Conservation (phyloP, 2,797 vertebrate species). For the Lacerta bilineata region DNA sequence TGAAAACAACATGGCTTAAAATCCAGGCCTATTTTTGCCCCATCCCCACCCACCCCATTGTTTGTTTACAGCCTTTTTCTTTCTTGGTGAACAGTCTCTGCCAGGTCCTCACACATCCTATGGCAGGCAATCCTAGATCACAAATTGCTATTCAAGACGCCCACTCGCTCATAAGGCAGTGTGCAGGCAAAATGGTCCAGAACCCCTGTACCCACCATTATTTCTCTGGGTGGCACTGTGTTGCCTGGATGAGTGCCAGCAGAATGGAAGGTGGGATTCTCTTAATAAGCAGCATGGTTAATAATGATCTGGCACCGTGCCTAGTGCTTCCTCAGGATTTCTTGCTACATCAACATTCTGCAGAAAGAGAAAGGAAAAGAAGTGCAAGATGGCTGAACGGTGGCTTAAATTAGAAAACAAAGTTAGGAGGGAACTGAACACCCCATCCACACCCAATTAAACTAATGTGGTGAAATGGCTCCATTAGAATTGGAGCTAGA, state of each 20-base stretch:
- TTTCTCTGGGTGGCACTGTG: not conserved
- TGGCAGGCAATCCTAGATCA: not conserved
- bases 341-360: conserved; percentile 83
- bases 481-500: not conserved
- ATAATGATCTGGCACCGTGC: conserved; percentile 73
- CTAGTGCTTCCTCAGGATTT: conserved; percentile 83
- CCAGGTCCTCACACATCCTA: not conserved
- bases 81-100: not conserved
- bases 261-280: not conserved
- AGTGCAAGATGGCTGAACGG: not conserved
- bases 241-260: not conserved
- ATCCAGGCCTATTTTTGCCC: too few species aligned
- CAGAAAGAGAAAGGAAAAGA: conserved; percentile 31
- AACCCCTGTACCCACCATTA: not conserved
- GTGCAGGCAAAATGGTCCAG: too few species aligned
- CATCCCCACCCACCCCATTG: not conserved
- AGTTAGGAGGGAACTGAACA: not conserved
- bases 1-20: not conserved
- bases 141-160: not conserved
- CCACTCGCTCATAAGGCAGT: not conserved
- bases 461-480: not conserved
- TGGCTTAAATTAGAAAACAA: not conserved
- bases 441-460: not conserved
- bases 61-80: not conserved
- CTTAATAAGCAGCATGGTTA: not conserved